Evolutionary conservation across 2,797 vertebrate genomes (phyloP), one percentile per base, ranked within the genome.

Genomic region (Coranthus polyacanthus): DNA sequence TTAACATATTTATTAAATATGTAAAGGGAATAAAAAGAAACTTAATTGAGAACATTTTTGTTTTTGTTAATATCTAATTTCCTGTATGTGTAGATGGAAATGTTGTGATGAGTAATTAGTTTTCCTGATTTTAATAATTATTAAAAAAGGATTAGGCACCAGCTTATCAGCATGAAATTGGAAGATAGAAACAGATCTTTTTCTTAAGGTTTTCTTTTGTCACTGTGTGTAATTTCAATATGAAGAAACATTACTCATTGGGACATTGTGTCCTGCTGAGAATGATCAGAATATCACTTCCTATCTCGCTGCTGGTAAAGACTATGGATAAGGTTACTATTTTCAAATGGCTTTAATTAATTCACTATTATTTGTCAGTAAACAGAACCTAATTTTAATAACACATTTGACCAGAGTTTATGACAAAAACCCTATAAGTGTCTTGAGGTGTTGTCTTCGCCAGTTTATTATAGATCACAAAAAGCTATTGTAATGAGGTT

Each of bases 181-280:
- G 20, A 52, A 72, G 29, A 68, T 42, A 22, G 21, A 68, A 59
- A 61, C 68, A 44, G 17, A 83, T 67, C 21, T 56, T 29, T 67
- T 66, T 50, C 43, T 64, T 44, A 45, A 57, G 38, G 45, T 75
- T 79, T 52, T 24, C 54, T 68, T 77, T 67, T 58, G 58, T 78
- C 18, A 5, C 52, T 29, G 16, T 45, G 39, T 38, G 16, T 65
- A n/a, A 70, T 64, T 67, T 72, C 34, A 57, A 8, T 39, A 63
- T 39, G 43, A 34, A 60, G 20, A 59, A 20, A 67, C 54, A 24
- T 41, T 41, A 21, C 50, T 76, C 50, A 39, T 10, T 52, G 69
- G 65, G 69, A 84, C 64, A 68, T 65, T 65, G 72, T 55, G 37
- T 68, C 71, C 39, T 63, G 66, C 64, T 68, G 72, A 52, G 70